phyloP scores from a whole-genome alignment of 1,140 invertebrate species.

The Heliconius hewitsoni region DNA sequence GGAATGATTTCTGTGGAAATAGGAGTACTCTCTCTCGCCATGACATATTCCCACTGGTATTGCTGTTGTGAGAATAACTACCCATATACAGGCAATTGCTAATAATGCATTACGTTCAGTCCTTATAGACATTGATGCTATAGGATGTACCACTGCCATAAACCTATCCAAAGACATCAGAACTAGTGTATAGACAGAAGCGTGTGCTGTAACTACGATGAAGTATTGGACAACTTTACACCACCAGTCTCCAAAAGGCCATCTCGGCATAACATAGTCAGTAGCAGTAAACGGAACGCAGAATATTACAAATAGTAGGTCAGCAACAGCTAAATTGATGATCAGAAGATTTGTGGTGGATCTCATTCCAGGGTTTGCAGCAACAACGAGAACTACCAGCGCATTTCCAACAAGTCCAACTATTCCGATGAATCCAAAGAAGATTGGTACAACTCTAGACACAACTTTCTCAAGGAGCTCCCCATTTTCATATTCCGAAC shows the following conservation, averaged over 20 bases:
- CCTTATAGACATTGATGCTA: constrained; percentile 92
- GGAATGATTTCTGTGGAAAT: constrained; percentile 83
- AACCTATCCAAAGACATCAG: constrained; percentile 97
- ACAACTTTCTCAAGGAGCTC: constrained; percentile 84
- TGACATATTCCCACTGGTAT: constrained; percentile 90
- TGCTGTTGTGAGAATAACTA: constrained; percentile 88
- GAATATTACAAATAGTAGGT: constrained; percentile 96
- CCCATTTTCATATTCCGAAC: constrained; percentile 69
- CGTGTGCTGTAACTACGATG: constrained; percentile 95
- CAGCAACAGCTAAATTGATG: constrained; percentile 93
- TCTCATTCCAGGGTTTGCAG: constrained; percentile 93
- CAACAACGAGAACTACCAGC: constrained; percentile 92
- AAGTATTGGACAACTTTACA: constrained; percentile 91
- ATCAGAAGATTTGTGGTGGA: constrained; percentile 96
- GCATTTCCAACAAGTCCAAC: constrained; percentile 94
- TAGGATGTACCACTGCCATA: constrained; percentile 96
- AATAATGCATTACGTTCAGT: constrained; percentile 91
- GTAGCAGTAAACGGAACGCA: constrained; percentile 97
- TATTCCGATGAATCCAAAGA: constrained; percentile 93
- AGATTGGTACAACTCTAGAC: constrained; percentile 89
- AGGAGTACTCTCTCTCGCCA: constrained; percentile 87
- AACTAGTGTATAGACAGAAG: constrained; percentile 96
- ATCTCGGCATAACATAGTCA: constrained; percentile 92
- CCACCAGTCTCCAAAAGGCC: constrained; percentile 95
- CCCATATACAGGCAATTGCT: constrained; percentile 91